phyloP scores from a whole-genome alignment of 2,797 vertebrate species.

The Craterocephalus amniculus region DNA sequence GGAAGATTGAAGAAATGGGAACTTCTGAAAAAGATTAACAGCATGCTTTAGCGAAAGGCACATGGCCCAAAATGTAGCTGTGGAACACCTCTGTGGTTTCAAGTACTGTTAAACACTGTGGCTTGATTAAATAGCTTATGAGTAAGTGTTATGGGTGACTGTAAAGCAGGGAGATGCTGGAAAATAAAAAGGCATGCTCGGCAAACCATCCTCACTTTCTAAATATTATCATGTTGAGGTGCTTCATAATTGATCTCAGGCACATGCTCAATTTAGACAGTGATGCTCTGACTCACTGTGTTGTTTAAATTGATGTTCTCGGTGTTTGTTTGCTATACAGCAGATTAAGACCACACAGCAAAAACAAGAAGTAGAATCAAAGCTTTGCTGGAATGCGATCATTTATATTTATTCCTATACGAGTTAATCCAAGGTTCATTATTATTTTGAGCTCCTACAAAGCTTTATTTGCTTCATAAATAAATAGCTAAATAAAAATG shows the following conservation, averaged over 20 bases:
- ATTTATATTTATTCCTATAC: neutral
- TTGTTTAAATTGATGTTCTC: slow-evolving; percentile 19
- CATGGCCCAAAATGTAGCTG: slow-evolving; percentile 18
- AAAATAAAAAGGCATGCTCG: slow-evolving; percentile 32
- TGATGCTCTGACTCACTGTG: slow-evolving; percentile 22
- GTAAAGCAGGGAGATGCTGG: slow-evolving; percentile 8
- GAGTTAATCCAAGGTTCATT: slow-evolving; percentile 1
- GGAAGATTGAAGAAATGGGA: slow-evolving; percentile 45
- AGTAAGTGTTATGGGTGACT: slow-evolving; percentile 9
- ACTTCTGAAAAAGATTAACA: slow-evolving; percentile 24
- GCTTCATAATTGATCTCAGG: slow-evolving; percentile 38
- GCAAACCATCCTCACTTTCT: slow-evolving; percentile 40
- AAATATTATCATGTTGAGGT: slow-evolving; percentile 28
- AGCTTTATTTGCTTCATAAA: neutral
- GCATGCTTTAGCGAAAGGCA: slow-evolving; percentile 23
- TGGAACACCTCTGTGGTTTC: slow-evolving; percentile 18
- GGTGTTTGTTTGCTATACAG: slow-evolving; percentile 35
- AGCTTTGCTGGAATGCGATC: neutral
- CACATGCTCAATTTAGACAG: slow-evolving; percentile 15
- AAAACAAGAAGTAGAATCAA: slow-evolving; percentile 29
- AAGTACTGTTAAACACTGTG: slow-evolving; percentile 15
- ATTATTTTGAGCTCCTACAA: neutral
- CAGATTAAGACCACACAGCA: neutral
- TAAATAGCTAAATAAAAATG: neutral
- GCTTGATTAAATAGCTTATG: slow-evolving; percentile 38